A percentile compares a stretch with the other conserved stretches of the same genome.
These are phyloP conservation scores for Zoroaster sp. DNA, from an alignment of 53 echinoderm and acorn worm genomes.

Conservation along the genomic window DNA sequence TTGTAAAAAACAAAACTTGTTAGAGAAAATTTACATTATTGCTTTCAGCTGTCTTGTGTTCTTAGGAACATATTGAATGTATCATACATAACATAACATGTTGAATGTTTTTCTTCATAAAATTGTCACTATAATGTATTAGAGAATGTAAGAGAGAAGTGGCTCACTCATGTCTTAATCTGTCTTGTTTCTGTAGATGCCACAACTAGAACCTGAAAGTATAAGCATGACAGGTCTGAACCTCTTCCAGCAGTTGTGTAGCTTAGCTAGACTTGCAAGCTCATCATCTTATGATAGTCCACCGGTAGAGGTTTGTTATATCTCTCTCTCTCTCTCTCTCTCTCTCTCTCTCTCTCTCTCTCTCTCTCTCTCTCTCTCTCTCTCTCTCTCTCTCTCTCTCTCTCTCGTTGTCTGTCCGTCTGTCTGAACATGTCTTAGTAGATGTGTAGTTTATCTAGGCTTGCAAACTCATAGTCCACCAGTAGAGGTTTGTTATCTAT, in stretches of 20 bases:
- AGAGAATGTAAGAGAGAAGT: too few relatives aligned
- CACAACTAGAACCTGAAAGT: conserved; percentile 79
- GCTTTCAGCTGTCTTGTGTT: too few relatives aligned
- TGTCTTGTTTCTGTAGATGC: conserved; percentile 65
- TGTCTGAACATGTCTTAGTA: conserved; percentile 61
- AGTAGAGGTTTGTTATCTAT: conserved; percentile 55
- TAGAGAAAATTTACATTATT: too few relatives aligned
- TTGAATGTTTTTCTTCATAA: too few relatives aligned
- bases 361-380: too few relatives aligned
- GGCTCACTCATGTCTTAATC: background rate
- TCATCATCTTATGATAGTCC: conserved; percentile 87
- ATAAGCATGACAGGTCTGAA: conserved; percentile 92
- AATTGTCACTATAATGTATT: too few relatives aligned
- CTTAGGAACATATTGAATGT: too few relatives aligned
- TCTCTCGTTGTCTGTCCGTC: background rate
- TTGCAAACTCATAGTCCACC: conserved; percentile 73
- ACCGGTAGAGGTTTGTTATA: conserved; percentile 71
- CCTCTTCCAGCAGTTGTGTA: conserved; percentile 86
- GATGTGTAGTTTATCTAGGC: conserved; percentile 70
- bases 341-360: too few relatives aligned
- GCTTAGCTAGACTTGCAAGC: conserved; percentile 85
- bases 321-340: background rate
- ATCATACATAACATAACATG: too few relatives aligned
- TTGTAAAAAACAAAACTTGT: too few relatives aligned
- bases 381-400: too few relatives aligned